Conservation (phyloP, 2,797 vertebrate genomes). For the Paramormyrops hopkinsi region DNA sequence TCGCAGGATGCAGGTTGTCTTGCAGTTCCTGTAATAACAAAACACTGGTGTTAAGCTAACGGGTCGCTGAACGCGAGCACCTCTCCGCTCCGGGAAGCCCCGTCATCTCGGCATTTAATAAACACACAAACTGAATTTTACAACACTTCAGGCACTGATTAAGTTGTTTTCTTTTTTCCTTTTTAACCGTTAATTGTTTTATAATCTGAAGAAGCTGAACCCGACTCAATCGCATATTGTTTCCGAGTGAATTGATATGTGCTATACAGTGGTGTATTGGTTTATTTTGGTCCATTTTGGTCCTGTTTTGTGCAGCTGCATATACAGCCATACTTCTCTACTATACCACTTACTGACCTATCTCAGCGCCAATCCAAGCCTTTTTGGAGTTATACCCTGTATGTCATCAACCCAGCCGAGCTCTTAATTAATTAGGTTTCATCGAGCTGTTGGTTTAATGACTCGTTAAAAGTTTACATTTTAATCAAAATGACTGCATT, state of each 20-base stretch:
- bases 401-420: neutral
- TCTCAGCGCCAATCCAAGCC: neutral
- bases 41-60: neutral
- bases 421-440: neutral
- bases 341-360: neutral
- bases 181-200: neutral
- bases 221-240: neutral
- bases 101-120: neutral
- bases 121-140: neutral
- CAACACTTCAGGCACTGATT: neutral
- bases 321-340: neutral
- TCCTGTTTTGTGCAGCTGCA: neutral
- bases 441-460: neutral
- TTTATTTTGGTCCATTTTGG: neutral
- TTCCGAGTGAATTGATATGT: neutral
- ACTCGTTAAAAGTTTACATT: neutral
- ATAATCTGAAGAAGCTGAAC: neutral
- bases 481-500: neutral
- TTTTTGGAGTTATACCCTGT: neutral
- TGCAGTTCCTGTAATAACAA: neutral
- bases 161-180: neutral
- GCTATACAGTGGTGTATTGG: neutral
- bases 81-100: neutral
- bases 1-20: neutral
- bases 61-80: neutral